Evolutionary conservation across 1,140 invertebrate genomes (phyloP), one percentile per base, ranked within the genome.

Genomic region (Orius insidiosus): DNA sequence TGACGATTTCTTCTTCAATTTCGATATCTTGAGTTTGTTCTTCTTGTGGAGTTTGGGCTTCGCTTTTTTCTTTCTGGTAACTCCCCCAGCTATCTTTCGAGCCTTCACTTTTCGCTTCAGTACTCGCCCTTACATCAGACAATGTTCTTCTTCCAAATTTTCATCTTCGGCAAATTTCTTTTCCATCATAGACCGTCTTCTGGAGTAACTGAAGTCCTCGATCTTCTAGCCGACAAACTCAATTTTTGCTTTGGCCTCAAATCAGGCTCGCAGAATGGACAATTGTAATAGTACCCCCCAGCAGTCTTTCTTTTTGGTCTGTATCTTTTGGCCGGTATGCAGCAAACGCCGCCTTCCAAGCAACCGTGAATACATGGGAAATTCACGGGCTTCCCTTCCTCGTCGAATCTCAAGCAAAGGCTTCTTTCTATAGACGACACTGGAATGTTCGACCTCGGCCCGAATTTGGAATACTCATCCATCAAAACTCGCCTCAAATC

Each of bases 151-250:
- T 33, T 33, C 32, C 2, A 68, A 63, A 24, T 60, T 62, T 35
- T 44, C 52, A 55, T 65, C 73, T 53, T 70, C 66, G 53, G 74
- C 74, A 10, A 16, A 8, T 16, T 13, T 16, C 14, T 30, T 41
- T 13, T 41, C 30, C 2, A 10, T 16, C 30, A 10, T 41, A 5
- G n/a, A 41, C 30, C 39, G 5, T 7, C 39, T 41, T 30, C 30
- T 16, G 5, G 39, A 19, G n/a, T 30, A 10, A 19, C 39, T 7
- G 13, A 13, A 37, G 15, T 14, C 36, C 11, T 13, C 15, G 36
- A 16, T 6, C 11, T 37, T 37, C 36, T 16, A 3, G 36, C 36
- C 13, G 36, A 14, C 11, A 37, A 37, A 14, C 15, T 14, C 15
- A 16, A 4, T 7, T 13, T 13, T 3, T 14, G 3, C 15, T 16